phyloP scores from a whole-genome alignment of 2,888 invertebrate genomes.

The Cotesia congregata region DNA sequence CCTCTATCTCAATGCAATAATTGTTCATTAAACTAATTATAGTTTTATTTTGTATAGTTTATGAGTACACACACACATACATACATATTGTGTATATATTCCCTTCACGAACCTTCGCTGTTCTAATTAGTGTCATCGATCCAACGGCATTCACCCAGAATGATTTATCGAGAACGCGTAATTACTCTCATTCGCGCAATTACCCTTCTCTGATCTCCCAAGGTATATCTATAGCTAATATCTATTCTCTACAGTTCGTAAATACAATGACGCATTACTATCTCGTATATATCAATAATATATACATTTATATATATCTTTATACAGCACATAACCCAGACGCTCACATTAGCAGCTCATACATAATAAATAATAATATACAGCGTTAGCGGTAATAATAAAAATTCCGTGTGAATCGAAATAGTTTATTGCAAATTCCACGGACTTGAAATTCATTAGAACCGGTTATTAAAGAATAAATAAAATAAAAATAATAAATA shows the following conservation, averaged over 20 bases:
- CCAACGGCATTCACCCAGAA: conserved; percentile 43
- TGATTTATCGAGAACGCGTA: conserved; percentile 48
- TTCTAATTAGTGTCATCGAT: conserved; percentile 51
- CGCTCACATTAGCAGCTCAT: neutral
- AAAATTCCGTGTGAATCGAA: conserved; percentile 13
- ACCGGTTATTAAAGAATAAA: conserved; percentile 23
- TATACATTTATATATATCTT: conserved; percentile 12
- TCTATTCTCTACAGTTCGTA: conserved; percentile 6
- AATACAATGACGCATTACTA: conserved; percentile 3
- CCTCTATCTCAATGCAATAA: neutral
- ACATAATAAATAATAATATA: conserved; percentile 2
- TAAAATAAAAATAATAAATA: neutral
- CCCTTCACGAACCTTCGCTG: conserved; percentile 24
- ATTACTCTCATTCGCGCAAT: conserved; percentile 47
- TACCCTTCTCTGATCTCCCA: conserved; percentile 33
- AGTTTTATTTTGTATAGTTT: neutral
- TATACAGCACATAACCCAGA: neutral
- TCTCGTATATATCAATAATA: conserved; percentile 11
- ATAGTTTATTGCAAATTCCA: conserved; percentile 14
- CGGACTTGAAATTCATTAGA: conserved; percentile 26
- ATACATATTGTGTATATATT: neutral
- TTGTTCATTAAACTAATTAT: neutral
- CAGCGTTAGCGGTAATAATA: conserved; percentile 9
- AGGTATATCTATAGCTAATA: conserved; percentile 18
- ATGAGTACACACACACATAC: neutral